Evolutionary conservation across 2,888 invertebrate genomes (phyloP).

Genomic region (Dascillus cervinus): DNA sequence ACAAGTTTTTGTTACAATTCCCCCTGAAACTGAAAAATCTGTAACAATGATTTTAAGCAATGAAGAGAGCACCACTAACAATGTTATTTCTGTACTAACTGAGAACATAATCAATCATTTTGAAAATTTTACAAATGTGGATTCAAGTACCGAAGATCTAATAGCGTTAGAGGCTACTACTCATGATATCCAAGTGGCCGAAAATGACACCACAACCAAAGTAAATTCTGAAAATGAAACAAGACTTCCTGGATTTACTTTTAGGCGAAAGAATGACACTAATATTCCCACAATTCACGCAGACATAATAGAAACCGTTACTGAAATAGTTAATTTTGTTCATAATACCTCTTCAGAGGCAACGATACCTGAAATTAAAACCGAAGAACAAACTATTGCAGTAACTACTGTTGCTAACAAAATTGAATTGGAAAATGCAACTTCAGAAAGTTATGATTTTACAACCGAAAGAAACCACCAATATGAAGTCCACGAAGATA

Average conservation of each 20-base stretch:
- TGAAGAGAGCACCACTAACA: neutral
- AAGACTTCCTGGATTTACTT: too few relatives aligned
- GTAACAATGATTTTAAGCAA: too few relatives aligned
- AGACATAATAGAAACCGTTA: conserved; percentile 28
- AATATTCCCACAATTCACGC: conserved; percentile 19
- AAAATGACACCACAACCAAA: conserved; percentile 10
- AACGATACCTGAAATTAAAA: neutral
- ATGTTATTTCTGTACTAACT: neutral
- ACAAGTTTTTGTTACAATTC: neutral
- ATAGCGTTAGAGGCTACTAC: conserved; percentile 39
- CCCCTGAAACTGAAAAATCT: neutral
- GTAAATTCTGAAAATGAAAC: too few relatives aligned
- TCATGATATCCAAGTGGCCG: conserved; percentile 17
- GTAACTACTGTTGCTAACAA: neutral
- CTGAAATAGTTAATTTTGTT: conserved; percentile 21
- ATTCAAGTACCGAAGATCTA: conserved; percentile 30
- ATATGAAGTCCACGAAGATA: conserved; percentile 30
- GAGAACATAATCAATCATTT: neutral
- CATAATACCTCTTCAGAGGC: too few relatives aligned
- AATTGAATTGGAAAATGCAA: neutral
- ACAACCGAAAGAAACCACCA: conserved; percentile 16
- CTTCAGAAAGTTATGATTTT: neutral
- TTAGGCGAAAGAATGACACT: too few relatives aligned
- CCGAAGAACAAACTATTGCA: neutral
- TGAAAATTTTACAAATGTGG: conserved; percentile 6